phyloP scores from a whole-genome alignment of 2,113 vertebrate species.

The Acinonyx jubatus region DNA sequence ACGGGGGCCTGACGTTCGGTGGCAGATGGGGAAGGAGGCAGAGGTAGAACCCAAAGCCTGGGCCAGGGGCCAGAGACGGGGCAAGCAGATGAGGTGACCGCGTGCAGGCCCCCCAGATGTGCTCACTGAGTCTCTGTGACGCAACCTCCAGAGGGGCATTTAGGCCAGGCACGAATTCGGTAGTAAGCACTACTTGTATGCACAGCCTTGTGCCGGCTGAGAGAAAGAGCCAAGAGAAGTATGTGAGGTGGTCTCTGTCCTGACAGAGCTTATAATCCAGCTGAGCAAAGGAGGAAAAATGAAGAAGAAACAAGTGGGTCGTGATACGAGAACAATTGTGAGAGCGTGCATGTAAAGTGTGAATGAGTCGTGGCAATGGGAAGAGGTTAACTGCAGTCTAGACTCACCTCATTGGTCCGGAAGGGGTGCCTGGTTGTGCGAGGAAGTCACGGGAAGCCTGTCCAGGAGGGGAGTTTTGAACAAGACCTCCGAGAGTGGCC shows the following conservation, averaged over 20 bases:
- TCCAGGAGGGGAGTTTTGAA: not conserved
- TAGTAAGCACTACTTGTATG: not conserved
- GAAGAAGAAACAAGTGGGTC: not conserved
- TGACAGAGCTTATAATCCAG: not conserved
- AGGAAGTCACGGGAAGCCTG: accelerated
- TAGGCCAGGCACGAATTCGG: not conserved
- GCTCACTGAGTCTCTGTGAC: not conserved
- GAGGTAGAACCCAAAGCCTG: not conserved
- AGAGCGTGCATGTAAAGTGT: not conserved
- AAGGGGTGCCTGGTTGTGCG: not conserved
- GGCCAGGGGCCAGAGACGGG: not conserved
- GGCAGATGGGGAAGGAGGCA: not conserved
- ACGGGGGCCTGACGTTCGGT: not conserved
- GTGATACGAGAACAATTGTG: not conserved
- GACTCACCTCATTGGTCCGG: not conserved
- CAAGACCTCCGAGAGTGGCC: not conserved
- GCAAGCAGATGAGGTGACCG: not conserved
- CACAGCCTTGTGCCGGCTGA: not conserved
- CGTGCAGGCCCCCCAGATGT: not conserved
- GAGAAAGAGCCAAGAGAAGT: not conserved
- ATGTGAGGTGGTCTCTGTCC: not conserved
- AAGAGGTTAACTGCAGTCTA: not conserved
- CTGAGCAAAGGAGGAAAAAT: not conserved
- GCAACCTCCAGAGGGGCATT: not conserved
- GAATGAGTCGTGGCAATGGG: not conserved